Percentiles rank a stretch among this genome's conserved stretches.
These are phyloP conservation scores for Andricus quercusramuli DNA, from an alignment of 2,888 invertebrate species.

Conservation along the genomic window DNA sequence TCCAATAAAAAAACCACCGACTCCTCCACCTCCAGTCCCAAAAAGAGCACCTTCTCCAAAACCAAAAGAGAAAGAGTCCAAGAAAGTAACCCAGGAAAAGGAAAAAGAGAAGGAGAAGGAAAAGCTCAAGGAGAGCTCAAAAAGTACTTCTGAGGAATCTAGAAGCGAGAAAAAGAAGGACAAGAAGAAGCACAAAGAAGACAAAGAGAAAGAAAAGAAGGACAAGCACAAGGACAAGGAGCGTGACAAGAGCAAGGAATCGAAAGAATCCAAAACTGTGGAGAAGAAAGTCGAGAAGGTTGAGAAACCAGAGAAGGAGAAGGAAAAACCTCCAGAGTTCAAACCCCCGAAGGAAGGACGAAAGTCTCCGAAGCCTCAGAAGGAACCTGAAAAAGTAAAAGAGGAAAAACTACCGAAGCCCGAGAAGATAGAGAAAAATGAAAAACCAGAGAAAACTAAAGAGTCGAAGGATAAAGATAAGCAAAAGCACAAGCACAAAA, in stretches of 20 bases:
- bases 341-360: slow-evolving; percentile 73
- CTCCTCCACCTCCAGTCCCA: slow-evolving; percentile 66
- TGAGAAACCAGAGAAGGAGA: slow-evolving; percentile 82
- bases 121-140: slow-evolving; percentile 78
- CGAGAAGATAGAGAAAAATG: slow-evolving; percentile 66
- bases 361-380: slow-evolving; percentile 70
- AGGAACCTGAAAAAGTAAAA: slow-evolving; percentile 70
- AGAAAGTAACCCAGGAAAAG: slow-evolving; percentile 68
- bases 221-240: slow-evolving; percentile 78
- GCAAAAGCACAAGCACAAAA: slow-evolving; percentile 81
- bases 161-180: slow-evolving; percentile 80
- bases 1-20: slow-evolving; percentile 73
- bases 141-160: slow-evolving; percentile 79
- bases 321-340: slow-evolving; percentile 79
- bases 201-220: slow-evolving; percentile 81
- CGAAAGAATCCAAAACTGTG: slow-evolving; percentile 75
- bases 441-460: slow-evolving; percentile 70
- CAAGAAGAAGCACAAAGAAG: slow-evolving; percentile 81
- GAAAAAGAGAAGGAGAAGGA: slow-evolving; percentile 71
- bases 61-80: slow-evolving; percentile 71
- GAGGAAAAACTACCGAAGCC: slow-evolving; percentile 74
- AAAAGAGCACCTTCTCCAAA: slow-evolving; percentile 70
- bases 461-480: slow-evolving; percentile 76
- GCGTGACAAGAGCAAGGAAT: slow-evolving; percentile 81
- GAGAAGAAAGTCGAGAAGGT: slow-evolving; percentile 82